Evolutionary conservation across 2,797 vertebrate species (phyloP).

Genomic region (Phataginus tricuspis): DNA sequence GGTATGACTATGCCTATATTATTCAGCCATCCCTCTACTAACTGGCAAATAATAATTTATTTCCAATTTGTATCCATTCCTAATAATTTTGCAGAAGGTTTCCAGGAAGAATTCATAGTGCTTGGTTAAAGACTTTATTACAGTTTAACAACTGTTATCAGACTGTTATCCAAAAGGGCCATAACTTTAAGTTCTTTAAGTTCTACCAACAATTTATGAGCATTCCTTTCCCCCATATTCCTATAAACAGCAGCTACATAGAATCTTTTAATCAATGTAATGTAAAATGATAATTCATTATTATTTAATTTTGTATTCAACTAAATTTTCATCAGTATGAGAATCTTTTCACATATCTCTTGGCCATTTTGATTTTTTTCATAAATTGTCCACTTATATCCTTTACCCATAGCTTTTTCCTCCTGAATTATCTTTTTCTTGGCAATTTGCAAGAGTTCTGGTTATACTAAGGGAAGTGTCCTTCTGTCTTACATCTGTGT

Average conservation of each 20-base stretch:
- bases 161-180: background rate
- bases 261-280: background rate
- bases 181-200: background rate
- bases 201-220: background rate
- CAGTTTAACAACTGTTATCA: background rate
- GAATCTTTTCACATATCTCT: background rate
- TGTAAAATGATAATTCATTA: background rate
- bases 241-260: background rate
- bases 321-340: background rate
- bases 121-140: background rate
- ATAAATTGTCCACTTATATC: background rate
- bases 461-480: background rate
- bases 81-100: slow-evolving; percentile 20
- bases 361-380: background rate
- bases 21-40: background rate
- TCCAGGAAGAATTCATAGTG: background rate
- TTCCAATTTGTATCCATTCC: background rate
- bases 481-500: background rate
- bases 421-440: background rate
- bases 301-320: background rate
- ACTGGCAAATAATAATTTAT: background rate
- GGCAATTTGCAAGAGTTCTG: background rate
- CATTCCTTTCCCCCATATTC: background rate
- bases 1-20: background rate
- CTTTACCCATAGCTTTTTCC: background rate